phyloP scores from a whole-genome alignment of 2,113 vertebrate genomes.

The Acrocephalus kingi region DNA sequence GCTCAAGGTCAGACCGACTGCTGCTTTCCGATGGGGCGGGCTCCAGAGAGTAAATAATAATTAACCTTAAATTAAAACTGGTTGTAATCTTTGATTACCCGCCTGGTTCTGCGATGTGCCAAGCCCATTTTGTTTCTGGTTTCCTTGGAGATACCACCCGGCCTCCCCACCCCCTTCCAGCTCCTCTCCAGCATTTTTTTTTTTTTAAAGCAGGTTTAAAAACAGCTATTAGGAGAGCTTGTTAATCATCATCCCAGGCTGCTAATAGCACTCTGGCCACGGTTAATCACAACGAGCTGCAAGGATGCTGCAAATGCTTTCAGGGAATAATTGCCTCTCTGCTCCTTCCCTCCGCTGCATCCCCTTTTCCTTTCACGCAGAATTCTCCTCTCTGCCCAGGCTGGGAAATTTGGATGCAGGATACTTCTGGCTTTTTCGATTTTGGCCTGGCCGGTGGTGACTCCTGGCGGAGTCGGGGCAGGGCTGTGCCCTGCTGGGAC shows the following conservation, averaged over 20 bases:
- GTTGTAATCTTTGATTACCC: conserved; percentile 50
- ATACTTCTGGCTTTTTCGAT: neutral
- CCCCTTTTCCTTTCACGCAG: neutral
- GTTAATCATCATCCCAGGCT: conserved; percentile 54
- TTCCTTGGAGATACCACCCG: conserved; percentile 66
- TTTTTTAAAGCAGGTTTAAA: conserved; percentile 37
- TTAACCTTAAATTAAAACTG: conserved; percentile 70
- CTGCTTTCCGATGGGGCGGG: neutral
- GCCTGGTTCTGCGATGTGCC: neutral
- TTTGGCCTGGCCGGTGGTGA: neutral
- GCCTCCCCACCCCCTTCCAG: neutral
- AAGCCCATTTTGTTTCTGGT: conserved; percentile 63
- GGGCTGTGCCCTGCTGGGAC: neutral
- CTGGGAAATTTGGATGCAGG: neutral
- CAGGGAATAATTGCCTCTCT: neutral
- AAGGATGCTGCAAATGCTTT: conserved; percentile 2
- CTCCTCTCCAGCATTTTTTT: neutral
- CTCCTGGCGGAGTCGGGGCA: fast-evolving
- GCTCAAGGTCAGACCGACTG: conserved; percentile 7
- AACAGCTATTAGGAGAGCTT: conserved; percentile 54
- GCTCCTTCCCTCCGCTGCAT: neutral
- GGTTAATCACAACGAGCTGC: conserved; percentile 22
- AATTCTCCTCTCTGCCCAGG: neutral
- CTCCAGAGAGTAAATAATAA: conserved; percentile 65
- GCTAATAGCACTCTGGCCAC: conserved; percentile 51